These are phyloP conservation scores for Priapulus caudatus DNA, from an alignment of 2,888 invertebrate species.

Conservation along the genomic window DNA sequence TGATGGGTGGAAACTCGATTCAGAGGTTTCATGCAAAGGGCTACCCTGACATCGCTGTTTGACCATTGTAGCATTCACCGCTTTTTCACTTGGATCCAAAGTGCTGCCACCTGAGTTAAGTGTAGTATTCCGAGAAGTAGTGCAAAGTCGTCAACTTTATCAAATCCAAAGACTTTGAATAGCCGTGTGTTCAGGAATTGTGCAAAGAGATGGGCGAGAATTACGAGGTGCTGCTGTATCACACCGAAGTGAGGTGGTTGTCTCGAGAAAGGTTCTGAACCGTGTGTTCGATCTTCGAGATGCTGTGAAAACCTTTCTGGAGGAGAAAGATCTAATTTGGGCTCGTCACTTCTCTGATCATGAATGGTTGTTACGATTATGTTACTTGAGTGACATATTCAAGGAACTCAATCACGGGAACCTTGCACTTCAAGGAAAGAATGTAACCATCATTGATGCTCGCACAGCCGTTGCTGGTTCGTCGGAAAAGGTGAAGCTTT, in stretches of 20 bases:
- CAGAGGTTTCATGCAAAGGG: not conserved
- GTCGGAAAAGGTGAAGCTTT: not conserved
- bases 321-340: constrained; percentile 1
- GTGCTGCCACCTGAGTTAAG: not conserved
- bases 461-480: not conserved
- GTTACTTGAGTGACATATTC: not conserved
- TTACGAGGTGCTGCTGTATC: constrained; percentile 19
- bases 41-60: not conserved
- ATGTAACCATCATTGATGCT: not conserved
- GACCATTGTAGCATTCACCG: not conserved
- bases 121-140: constrained; percentile 9
- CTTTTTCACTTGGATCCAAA: not conserved
- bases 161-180: constrained; percentile 16
- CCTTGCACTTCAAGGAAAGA: constrained; percentile 1
- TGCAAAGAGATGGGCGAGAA: constrained; percentile 17
- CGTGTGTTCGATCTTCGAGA: constrained; percentile 15
- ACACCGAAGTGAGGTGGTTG: constrained; percentile 21
- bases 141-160: constrained; percentile 18
- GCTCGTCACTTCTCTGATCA: not conserved
- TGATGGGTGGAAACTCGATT: not conserved
- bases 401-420: not conserved
- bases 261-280: constrained; percentile 7
- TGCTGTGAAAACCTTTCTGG: constrained; percentile 12
- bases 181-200: constrained; percentile 17
- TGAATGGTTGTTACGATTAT: not conserved